Evolutionary conservation across 2,797 vertebrate genomes (phyloP), one percentile per base, ranked within the genome.

Genomic region (Semotilus atromaculatus): DNA sequence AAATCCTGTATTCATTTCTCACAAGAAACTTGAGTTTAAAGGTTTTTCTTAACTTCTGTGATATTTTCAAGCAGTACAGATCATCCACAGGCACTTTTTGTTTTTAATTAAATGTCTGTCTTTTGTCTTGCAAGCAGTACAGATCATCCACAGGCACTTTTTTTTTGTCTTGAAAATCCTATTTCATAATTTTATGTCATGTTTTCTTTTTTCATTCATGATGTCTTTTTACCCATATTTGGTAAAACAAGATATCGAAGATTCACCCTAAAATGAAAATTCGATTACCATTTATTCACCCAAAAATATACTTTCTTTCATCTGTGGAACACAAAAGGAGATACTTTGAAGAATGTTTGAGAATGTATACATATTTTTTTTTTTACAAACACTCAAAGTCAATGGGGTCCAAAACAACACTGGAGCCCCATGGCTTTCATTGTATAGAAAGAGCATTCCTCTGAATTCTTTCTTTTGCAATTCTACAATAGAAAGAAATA

Each of bases 21-120:
- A 80, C 64, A 80, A 80, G 19, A 67, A 48, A n/a, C 4, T 1
- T 80, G 1, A 21, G 45, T 67, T 80, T 10, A 80, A 34, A 67
- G 45, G 13, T 80, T 68, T 80, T 11, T 51, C 21, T 38, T 23
- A 10, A 18, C 10, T 18, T 72, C 31, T 43, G n/a, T 67, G 80
- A 77, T 40, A n/a, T 68, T 36, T 48, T 77, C 48, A 60, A 58
- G n/a, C 8, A 16, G 34, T 77, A 90, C 83, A 89, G 88, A 58
- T 58, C 11, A 26, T 60, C 10, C 55, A n/a, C 10, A 86, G 82
- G 60, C 75, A 82, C 31, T 38, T 38, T 7, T 88, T 87, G n/a
- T n/a, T n/a, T n/a, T n/a, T n/a, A n/a, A n/a, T 90, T 85, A 72
- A 19, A 90, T 70, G 87, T 92, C 92, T 95, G 92, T 89, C 60